Base-by-base conservation (phyloP, 2,113 vertebrate species). In the Aldabrachelys gigantea region DNA sequence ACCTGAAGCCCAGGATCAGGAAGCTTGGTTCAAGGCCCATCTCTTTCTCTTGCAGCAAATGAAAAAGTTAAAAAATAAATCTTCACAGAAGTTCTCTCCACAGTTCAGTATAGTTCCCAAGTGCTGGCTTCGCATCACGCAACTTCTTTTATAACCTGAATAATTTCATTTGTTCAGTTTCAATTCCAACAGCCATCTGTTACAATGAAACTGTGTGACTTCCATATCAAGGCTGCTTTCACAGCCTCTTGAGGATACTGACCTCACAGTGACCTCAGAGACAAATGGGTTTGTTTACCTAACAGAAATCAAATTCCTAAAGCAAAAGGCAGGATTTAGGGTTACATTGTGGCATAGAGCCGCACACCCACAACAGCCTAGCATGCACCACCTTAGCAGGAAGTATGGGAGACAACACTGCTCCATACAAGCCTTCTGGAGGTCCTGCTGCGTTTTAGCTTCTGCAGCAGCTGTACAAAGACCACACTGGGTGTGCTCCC, bases 41-140 rank as follows among this genome's bases (percentile, higher is more conserved):
- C 19, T 72, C 65, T 94, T 80, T 96, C 54, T 95, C 80, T 41
- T 84, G 52, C 12, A 72, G 80, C 91, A 94, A 95, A 96, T 5
- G 24, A 4, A 47, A 31, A 52, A 3, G 65, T 72, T 80, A 89
- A 41, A 41, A 41, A 41, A 41, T 41, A 41, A 41, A 41, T 41
- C 41, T 41, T 41, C 41, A 41, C 41, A 41, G 41, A 41, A 41
- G 41, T 41, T n/a, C 56, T 78, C 44, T 38, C 4, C 82, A 21
- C 49, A 85, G 7, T 49, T 49, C 0, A 0, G 31, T n/a, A 24
- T 56, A 69, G 52, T 13, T 82, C 52, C 35, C 52, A 14, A 41
- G 8, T 59, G 38, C 6, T 57, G 9, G 27, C 25, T n/a, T 57
- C 44, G 17, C 38, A 56, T 11, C 47, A 82, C 52, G 41, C 76